phyloP scores from a whole-genome alignment of 2,797 vertebrate species.

The Aldrovandia affinis region DNA sequence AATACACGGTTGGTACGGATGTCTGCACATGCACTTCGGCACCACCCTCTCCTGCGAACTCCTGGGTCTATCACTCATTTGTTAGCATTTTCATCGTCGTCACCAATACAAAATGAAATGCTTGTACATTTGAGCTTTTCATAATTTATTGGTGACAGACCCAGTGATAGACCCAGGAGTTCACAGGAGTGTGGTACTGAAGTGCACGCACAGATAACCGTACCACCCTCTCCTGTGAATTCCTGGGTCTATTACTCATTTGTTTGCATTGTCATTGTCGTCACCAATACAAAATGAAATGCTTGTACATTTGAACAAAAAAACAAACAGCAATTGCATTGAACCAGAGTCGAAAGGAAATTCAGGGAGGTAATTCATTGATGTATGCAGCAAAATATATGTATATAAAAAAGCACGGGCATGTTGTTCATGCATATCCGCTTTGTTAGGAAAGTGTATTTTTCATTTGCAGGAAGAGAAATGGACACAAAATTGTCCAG shows the following conservation, averaged over 20 bases:
- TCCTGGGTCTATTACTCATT: not conserved
- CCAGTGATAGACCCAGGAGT: too few relatives aligned
- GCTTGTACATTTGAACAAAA: not conserved
- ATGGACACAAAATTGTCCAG: constrained; percentile 55
- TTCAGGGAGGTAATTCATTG: not conserved
- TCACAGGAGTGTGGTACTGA: too few relatives aligned
- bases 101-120: not conserved
- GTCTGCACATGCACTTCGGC: constrained; percentile 5
- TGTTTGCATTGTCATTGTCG: constrained; percentile 9
- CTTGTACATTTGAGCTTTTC: not conserved
- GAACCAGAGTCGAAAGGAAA: not conserved
- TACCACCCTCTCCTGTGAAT: not conserved
- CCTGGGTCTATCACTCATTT: not conserved
- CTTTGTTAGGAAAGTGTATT: not conserved
- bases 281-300: not conserved
- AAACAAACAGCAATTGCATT: not conserved
- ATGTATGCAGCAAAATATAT: constrained; percentile 7
- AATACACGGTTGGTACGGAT: constrained; percentile 52
- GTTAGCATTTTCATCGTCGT: constrained; percentile 6
- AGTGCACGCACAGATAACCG: too few relatives aligned
- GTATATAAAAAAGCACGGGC: not conserved
- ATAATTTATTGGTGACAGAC: too few relatives aligned
- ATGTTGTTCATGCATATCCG: not conserved
- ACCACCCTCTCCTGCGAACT: too few relatives aligned
- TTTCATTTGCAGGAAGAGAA: constrained; percentile 10